Base-by-base conservation (phyloP, 1,140 invertebrate species). In the Zelostemma sp. region DNA sequence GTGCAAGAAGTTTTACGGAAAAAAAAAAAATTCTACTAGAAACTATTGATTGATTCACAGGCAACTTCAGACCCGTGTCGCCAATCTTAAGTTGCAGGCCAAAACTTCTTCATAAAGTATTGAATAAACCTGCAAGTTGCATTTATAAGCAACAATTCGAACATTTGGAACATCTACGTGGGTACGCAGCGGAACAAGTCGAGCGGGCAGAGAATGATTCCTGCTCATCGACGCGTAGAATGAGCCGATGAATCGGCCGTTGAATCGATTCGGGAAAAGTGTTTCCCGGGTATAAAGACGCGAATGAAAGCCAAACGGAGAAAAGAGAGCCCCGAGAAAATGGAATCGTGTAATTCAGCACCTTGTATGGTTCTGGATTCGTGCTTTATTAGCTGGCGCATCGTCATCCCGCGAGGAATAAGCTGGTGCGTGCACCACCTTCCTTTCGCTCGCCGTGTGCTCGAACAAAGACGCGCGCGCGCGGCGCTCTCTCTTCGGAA, bases 401-500 rank as follows among this genome's bases (percentile, higher is more conserved):
- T 55, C 51, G 51, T 55, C 38, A 31, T 21, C 33, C 35, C 9
- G 51, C 40, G n/a, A 19, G 11, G 35, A 14, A 38, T 41, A 12
- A 41, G 35, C 6, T 19, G 17, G 38, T 38, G 16, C 17, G 19
- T n/a, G 49, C 15, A 51, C 28, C 50, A 40, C 50, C 35, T 53
- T 53, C 33, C 35, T 40, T 38, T 53, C 50, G 50, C 50, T 28
- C 28, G 17, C 14, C 48, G n/a, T n/a, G 25, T 17, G 33, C 21
- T 41, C 4, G 33, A 38, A 43, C 56, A 59, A 59, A 59, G 56
- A 46, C 19, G 55, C 21, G n/a, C n/a, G n/a, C n/a, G n/a, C 6
- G n/a, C 6, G 33, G 16, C 48, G 48, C 40, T 25, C 28, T 58
- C 21, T 17, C n/a, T 19, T 12, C 15, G 11, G 16, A 5, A 38